Percentiles rank a stretch among this genome's conserved stretches.
Evolutionary conservation across 2,113 vertebrate species (phyloP).

Genomic region (Lates calcarifer): DNA sequence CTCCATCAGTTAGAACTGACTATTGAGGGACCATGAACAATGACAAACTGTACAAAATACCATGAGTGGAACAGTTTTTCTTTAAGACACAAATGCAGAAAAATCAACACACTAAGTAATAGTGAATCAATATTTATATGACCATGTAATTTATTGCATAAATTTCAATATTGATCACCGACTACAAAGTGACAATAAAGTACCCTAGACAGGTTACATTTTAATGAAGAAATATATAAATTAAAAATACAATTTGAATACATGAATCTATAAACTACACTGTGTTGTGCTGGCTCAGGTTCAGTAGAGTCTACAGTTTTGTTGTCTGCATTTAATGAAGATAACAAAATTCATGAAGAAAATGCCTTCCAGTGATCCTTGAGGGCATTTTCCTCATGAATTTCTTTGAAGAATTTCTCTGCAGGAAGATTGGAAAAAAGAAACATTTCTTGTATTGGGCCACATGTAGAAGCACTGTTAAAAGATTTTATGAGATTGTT

Average conservation of each 20-base stretch:
- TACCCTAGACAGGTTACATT: background rate
- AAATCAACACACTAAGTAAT: background rate
- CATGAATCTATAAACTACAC: background rate
- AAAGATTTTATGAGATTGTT: background rate
- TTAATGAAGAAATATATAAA: background rate
- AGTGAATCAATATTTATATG: background rate
- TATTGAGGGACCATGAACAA: background rate
- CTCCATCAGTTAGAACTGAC: background rate
- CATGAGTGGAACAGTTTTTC: background rate
- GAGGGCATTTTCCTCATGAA: slow-evolving; percentile 62
- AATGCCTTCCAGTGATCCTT: slow-evolving; percentile 49
- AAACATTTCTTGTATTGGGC: slow-evolving; percentile 1
- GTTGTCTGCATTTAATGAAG: slow-evolving; percentile 54
- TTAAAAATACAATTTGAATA: background rate
- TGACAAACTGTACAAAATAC: background rate
- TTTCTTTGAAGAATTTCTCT: slow-evolving; percentile 52
- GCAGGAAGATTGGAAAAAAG: slow-evolving; percentile 43
- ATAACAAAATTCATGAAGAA: slow-evolving; percentile 62
- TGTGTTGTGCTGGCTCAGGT: background rate
- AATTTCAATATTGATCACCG: background rate
- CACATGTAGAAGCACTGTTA: background rate
- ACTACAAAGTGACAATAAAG: background rate
- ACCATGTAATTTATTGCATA: slow-evolving; percentile 5
- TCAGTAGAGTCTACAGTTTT: slow-evolving; percentile 24
- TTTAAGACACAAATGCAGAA: background rate